These are phyloP conservation scores for Tympanuchus pallidicinctus DNA, from an alignment of 2,113 vertebrate species.

Conservation along the genomic window DNA sequence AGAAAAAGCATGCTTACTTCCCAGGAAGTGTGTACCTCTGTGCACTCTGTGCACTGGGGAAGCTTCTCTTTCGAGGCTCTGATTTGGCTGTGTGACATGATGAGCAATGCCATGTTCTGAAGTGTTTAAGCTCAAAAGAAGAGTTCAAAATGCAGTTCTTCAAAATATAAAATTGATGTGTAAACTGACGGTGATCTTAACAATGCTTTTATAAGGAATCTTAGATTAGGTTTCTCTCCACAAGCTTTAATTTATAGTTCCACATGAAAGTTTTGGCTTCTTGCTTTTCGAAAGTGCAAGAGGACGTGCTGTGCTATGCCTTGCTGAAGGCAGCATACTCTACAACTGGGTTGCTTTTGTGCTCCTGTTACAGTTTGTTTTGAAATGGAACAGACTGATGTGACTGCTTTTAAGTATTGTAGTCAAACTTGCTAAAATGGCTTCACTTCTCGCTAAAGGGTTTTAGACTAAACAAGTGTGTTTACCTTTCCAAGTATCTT, in stretches of 20 bases:
- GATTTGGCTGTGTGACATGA: neutral
- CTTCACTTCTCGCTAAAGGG: neutral
- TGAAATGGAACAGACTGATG: neutral
- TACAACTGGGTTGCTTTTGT: neutral
- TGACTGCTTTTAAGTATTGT: neutral
- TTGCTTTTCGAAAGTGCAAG: constrained; percentile 29
- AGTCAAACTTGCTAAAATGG: neutral
- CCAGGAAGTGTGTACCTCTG: neutral
- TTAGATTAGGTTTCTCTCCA: neutral
- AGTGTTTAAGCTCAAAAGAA: neutral
- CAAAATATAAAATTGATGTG: neutral
- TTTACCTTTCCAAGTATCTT: neutral
- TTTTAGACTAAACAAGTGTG: neutral
- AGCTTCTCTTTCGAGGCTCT: constrained; percentile 14
- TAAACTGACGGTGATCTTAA: neutral
- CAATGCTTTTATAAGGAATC: neutral
- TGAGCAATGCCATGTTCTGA: neutral
- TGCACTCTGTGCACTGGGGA: neutral
- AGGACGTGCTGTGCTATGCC: neutral
- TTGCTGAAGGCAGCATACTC: neutral
- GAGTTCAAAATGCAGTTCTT: neutral
- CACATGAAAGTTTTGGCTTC: neutral
- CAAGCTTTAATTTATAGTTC: neutral
- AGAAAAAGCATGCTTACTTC: neutral
- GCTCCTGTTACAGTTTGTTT: neutral